phyloP scores from a whole-genome alignment of 2,888 invertebrate genomes.

The Lepidocyrtinus sp. region DNA sequence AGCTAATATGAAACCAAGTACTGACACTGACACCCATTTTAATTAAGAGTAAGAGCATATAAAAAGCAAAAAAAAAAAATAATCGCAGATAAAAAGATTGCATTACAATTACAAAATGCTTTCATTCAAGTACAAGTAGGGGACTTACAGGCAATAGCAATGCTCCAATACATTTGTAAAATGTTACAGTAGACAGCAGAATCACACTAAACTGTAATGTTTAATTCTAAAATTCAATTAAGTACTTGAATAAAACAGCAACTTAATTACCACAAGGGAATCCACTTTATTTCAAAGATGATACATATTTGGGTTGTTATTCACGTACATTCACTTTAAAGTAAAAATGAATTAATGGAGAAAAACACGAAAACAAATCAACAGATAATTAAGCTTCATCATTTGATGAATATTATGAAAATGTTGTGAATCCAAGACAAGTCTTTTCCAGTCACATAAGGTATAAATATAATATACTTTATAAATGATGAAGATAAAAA shows the following conservation, averaged over 20 bases:
- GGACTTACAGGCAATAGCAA: too few species aligned
- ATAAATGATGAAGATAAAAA: neutral
- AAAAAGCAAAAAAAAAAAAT: neutral
- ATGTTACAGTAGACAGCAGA: too few species aligned
- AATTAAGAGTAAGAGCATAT: neutral
- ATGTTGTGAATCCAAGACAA: neutral
- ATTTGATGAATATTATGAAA: neutral
- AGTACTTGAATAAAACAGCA: neutral
- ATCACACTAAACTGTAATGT: too few species aligned
- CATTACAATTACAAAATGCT: too few species aligned
- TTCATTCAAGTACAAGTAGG: too few species aligned
- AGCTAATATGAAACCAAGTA: too few species aligned
- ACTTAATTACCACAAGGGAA: neutral
- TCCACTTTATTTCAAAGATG: neutral
- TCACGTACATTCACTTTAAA: neutral
- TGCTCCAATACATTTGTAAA: too few species aligned
- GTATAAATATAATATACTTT: too few species aligned
- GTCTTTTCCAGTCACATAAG: too few species aligned
- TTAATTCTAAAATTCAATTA: neutral
- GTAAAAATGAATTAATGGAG: neutral
- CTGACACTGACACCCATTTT: neutral
- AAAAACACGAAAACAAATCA: neutral
- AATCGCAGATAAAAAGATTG: too few species aligned
- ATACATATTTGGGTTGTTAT: neutral
- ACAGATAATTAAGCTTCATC: neutral